Conservation (phyloP, 2,888 invertebrate genomes). For the Caenorhabditis zanzibari region DNA sequence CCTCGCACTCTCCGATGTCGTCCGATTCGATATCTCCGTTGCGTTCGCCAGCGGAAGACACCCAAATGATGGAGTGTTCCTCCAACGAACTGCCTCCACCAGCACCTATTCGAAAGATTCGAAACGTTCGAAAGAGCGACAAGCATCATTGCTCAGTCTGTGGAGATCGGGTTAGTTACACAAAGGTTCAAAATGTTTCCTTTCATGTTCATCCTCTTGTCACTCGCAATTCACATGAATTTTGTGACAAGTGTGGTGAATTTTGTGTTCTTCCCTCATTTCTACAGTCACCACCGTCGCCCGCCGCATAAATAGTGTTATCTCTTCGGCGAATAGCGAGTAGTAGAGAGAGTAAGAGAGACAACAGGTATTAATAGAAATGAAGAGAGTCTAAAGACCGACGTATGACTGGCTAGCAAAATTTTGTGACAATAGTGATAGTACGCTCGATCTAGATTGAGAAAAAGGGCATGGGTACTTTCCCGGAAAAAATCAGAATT, state of each 20-base stretch:
- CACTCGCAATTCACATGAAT: slow-evolving; percentile 18
- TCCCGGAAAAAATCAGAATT: not conserved
- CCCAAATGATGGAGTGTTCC: slow-evolving; percentile 58
- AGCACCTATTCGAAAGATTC: slow-evolving; percentile 69
- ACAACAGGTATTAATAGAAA: slow-evolving; percentile 39
- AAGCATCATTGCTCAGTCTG: slow-evolving; percentile 75
- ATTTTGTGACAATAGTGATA: slow-evolving; percentile 23
- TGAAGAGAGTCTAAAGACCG: slow-evolving; percentile 40
- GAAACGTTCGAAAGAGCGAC: slow-evolving; percentile 75
- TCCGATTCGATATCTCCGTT: slow-evolving; percentile 60
- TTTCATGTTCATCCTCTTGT: too few relatives aligned
- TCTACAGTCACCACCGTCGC: not conserved
- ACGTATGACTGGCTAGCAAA: slow-evolving; percentile 20
- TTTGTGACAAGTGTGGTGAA: not conserved
- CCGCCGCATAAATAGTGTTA: slow-evolving; percentile 32
- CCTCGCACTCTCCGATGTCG: slow-evolving; percentile 65
- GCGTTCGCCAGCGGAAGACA: slow-evolving; percentile 49
- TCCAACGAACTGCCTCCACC: slow-evolving; percentile 39
- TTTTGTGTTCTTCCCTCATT: slow-evolving; percentile 19
- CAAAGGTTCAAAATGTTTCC: slow-evolving; percentile 34
- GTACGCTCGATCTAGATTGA: slow-evolving; percentile 4
- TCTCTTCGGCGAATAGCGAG: slow-evolving; percentile 55
- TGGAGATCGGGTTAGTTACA: slow-evolving; percentile 72
- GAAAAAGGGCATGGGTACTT: slow-evolving; percentile 14
- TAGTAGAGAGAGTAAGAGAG: slow-evolving; percentile 13